Percentiles rank a stretch among this genome's conserved stretches.
Evolutionary conservation across 2,113 vertebrate species (phyloP).

Genomic region (Salvelinus sp.): DNA sequence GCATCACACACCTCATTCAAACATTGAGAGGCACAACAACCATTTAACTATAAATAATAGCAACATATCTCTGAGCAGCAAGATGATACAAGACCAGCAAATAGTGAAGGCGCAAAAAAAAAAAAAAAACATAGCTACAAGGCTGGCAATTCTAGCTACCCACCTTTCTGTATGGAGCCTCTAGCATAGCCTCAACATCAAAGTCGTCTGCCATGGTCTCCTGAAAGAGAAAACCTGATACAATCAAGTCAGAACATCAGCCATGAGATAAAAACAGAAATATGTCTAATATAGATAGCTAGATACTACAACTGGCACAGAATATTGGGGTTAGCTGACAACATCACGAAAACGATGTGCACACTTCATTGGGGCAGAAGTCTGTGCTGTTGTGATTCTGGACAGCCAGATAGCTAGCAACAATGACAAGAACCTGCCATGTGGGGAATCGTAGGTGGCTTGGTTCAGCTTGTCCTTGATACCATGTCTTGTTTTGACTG

Average conservation of each 20-base stretch:
- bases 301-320: no score
- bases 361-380: no score
- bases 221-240: background rate
- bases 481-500: no score
- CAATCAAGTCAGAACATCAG: background rate
- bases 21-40: background rate
- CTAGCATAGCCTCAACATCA: slow-evolving; percentile 99
- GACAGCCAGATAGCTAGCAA: no score
- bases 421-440: no score
- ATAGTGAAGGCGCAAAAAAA: background rate
- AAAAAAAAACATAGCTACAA: no score
- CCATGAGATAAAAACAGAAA: background rate
- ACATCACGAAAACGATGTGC: no score
- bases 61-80: background rate
- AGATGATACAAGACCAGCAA: slow-evolving; percentile 25
- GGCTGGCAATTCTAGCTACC: slow-evolving; percentile 61
- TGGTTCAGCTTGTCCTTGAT: no score
- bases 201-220: slow-evolving; percentile 95
- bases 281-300: no score
- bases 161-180: slow-evolving; percentile 98
- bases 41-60: background rate
- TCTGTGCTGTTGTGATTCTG: no score
- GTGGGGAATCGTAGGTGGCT: no score
- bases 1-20: slow-evolving; percentile 81
- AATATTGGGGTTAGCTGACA: no score